Base-by-base conservation (phyloP, 2,797 vertebrate genomes). In the Gallinago stenura region DNA sequence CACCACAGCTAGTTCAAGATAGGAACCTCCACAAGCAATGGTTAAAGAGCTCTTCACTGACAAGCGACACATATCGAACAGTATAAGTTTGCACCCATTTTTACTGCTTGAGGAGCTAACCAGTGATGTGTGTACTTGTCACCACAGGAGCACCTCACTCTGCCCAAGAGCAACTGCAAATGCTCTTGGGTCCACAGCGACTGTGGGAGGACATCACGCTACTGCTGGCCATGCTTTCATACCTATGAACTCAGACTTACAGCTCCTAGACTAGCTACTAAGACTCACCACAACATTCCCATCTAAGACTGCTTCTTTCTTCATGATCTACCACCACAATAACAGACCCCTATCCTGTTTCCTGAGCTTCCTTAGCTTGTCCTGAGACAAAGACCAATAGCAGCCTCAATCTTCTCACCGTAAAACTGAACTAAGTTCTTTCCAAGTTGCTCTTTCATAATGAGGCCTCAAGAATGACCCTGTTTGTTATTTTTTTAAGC, bases 321-420 rank as follows among this genome's bases (percentile, higher is more conserved):
- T 88, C 53, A 35, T 1, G 0, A 31, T 22, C 62, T 35, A n/a
- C 57, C 20, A 16, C 12, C 3, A 1, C 25, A 61, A 14, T 0
- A 35, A 30, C 37, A 76, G 28, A 91, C 13, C 24, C 35, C 35
- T 8, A 15, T 20, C 30, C 68, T n/a, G 9, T 62, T 61, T 72
- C 15, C n/a, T 65, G 62, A 82, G 21, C 33, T 65, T 30, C 33
- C 6, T 7, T 48, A 48, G 12, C 46, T 48, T 48, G 46, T 48
- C 46, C 37, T 25, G 21, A 89, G 35, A 8, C 51, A 33, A 39
- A 82, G 48, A 83, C 12, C 0, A 1, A 88, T 2, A 68, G 6
- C 39, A 73, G 48, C 37, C n/a, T 69, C 3, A 1, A 66, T 83
- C 83, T 94, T 68, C 60, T 54, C 45, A 39, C 33, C 39, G 31